phyloP scores from a whole-genome alignment of 2,113 vertebrate species.

The Pteropus alecto region DNA sequence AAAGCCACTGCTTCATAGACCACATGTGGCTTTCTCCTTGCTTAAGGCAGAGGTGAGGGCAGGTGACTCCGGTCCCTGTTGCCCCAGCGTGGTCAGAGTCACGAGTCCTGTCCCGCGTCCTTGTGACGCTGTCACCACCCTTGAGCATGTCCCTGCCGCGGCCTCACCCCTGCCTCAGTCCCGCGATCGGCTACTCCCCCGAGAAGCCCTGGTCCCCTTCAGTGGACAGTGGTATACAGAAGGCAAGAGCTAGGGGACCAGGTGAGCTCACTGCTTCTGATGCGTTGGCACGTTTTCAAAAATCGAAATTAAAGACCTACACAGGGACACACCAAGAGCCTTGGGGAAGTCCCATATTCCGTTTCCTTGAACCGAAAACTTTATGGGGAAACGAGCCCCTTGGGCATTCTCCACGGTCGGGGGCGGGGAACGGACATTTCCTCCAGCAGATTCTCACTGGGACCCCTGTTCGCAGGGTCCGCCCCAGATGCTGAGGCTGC shows the following conservation, averaged over 20 bases:
- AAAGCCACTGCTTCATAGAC: accelerated
- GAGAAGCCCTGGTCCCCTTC: background rate
- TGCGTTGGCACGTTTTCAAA: background rate
- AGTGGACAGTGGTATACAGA: background rate
- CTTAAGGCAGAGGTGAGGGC: background rate
- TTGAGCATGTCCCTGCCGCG: accelerated
- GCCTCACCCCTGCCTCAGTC: too few relatives aligned
- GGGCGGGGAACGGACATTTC: too few relatives aligned
- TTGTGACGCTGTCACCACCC: accelerated
- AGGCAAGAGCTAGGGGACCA: background rate
- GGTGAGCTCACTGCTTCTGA: background rate
- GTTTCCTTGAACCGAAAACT: background rate
- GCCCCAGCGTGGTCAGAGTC: accelerated
- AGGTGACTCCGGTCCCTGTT: accelerated
- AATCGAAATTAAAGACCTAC: background rate
- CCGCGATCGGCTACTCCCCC: background rate
- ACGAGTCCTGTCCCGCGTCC: background rate
- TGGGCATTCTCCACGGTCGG: too few relatives aligned
- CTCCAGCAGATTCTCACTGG: too few relatives aligned
- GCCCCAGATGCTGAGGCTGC: accelerated
- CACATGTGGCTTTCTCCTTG: background rate
- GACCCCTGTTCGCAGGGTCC: background rate
- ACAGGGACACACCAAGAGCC: background rate
- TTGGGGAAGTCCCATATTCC: too few relatives aligned
- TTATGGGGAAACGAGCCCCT: too few relatives aligned